A percentile compares a stretch with the other conserved stretches of the same genome.
Conservation (phyloP, 2,888 invertebrate species). For the Apotomis turbidana region DNA sequence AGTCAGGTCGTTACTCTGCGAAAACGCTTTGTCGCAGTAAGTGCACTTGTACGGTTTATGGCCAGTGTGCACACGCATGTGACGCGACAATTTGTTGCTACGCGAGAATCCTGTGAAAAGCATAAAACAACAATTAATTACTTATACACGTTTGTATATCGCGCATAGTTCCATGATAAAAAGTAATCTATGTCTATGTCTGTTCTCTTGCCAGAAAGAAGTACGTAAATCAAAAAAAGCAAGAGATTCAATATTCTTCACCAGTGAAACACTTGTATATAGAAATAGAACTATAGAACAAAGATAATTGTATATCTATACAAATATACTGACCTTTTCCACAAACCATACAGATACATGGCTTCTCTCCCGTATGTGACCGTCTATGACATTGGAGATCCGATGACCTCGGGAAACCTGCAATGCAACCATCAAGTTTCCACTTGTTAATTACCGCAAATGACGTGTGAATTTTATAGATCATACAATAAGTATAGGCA, state of each 20-base stretch:
- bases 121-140: too few relatives aligned
- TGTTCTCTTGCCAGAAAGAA: too few relatives aligned
- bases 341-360: slow-evolving; percentile 79
- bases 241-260: too few relatives aligned
- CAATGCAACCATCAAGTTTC: not conserved
- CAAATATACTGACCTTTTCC: slow-evolving; percentile 67
- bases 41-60: slow-evolving; percentile 85
- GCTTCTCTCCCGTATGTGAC: slow-evolving; percentile 85
- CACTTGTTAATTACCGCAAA: not conserved
- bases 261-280: too few relatives aligned
- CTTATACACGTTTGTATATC: too few relatives aligned
- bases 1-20: slow-evolving; percentile 89
- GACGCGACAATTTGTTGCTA: slow-evolving; percentile 84
- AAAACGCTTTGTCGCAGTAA: slow-evolving; percentile 84
- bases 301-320: too few relatives aligned
- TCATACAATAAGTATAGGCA: too few relatives aligned
- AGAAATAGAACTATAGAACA: too few relatives aligned
- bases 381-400: slow-evolving; percentile 85
- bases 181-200: too few relatives aligned
- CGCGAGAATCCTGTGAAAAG: slow-evolving; percentile 79
- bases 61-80: slow-evolving; percentile 85
- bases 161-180: too few relatives aligned
- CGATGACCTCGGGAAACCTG: slow-evolving; percentile 85
- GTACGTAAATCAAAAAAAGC: too few relatives aligned
- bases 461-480: too few relatives aligned